Conservation (phyloP, 2,113 vertebrate genomes). For the Trogon melanurus region DNA sequence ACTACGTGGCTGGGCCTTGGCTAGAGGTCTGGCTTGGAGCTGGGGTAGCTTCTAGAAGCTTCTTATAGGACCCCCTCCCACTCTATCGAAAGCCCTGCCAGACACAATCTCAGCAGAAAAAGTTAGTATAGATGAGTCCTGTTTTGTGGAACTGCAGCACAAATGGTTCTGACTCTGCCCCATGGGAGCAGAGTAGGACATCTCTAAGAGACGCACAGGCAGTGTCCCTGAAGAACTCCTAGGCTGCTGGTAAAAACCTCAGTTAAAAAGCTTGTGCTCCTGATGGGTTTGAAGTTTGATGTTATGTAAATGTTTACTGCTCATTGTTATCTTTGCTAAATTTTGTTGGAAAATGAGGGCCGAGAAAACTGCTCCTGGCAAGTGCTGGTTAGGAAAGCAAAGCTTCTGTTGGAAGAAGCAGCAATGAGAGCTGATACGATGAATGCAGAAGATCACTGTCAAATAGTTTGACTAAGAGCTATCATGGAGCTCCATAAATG, state of each 20-base stretch:
- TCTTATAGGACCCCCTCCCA: too few relatives aligned
- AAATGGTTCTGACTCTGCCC: not conserved
- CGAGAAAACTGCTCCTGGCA: not conserved
- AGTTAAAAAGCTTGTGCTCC: not conserved
- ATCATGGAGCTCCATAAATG: not conserved
- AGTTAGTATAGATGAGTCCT: not conserved
- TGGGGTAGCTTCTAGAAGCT: too few relatives aligned
- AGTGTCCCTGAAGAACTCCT: not conserved
- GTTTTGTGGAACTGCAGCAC: not conserved
- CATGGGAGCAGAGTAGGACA: fast-evolving
- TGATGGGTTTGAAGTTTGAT: not conserved
- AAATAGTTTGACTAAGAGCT: not conserved
- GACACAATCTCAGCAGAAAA: not conserved
- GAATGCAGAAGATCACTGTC: fast-evolving
- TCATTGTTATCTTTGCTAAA: not conserved
- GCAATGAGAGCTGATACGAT: not conserved
- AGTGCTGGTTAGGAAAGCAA: not conserved
- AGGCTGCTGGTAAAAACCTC: not conserved
- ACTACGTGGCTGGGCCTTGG: too few relatives aligned
- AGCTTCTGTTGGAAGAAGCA: not conserved
- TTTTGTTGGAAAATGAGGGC: not conserved
- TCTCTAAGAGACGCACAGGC: not conserved
- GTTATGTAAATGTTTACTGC: not conserved
- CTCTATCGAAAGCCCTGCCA: too few relatives aligned
- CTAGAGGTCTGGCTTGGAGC: too few relatives aligned